Conservation (phyloP, 2,113 vertebrate genomes). For the Chlamydotis undulata region DNA sequence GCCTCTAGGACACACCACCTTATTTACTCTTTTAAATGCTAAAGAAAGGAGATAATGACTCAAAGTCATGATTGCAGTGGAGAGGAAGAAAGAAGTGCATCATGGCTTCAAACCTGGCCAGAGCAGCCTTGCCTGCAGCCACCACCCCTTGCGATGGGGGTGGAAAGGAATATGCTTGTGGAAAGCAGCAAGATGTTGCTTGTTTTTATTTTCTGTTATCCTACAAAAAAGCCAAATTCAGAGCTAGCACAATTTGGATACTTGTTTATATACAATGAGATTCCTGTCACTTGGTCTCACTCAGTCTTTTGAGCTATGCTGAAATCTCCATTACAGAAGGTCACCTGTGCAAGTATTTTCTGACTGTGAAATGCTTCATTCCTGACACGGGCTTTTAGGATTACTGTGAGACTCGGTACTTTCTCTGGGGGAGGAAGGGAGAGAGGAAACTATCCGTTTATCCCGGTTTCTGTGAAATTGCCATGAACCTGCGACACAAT, state of each 20-base stretch:
- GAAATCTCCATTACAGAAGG: not conserved
- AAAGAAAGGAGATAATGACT: not conserved
- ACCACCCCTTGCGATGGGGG: not conserved
- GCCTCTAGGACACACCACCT: not conserved
- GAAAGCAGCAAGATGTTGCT: not conserved
- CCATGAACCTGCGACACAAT: not conserved
- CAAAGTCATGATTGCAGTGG: not conserved
- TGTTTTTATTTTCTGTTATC: not conserved
- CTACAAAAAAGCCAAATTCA: not conserved
- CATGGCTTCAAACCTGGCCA: not conserved
- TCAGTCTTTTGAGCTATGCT: not conserved
- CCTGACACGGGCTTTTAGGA: not conserved
- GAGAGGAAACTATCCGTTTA: constrained; percentile 9
- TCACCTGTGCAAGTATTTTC: not conserved
- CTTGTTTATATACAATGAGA: not conserved
- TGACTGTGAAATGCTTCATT: not conserved
- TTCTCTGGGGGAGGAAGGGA: not conserved
- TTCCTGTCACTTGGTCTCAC: not conserved
- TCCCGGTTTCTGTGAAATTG: not conserved
- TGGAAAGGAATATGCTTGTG: not conserved
- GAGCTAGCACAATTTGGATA: not conserved
- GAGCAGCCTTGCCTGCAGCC: not conserved
- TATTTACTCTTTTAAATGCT: not conserved
- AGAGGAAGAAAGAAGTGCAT: not conserved
- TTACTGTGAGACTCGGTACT: not conserved